phyloP scores from a whole-genome alignment of 2,797 vertebrate species.

The Zenarchopterus dispar region DNA sequence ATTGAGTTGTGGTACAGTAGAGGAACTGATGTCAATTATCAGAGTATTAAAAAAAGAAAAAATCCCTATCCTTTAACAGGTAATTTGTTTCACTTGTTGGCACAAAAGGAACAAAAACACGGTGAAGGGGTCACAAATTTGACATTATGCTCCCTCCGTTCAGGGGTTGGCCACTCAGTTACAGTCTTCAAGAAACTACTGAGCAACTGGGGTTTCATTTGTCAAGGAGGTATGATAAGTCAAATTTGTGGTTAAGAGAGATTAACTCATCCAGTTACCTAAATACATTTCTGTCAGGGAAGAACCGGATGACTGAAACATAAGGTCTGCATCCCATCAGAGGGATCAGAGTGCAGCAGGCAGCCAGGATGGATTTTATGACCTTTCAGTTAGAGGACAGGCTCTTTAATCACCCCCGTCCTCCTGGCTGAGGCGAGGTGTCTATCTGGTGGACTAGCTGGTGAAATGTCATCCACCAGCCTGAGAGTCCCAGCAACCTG shows the following conservation, averaged over 20 bases:
- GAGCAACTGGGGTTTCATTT: background rate
- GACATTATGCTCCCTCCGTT: background rate
- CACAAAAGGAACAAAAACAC: too few relatives aligned
- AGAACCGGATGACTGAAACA: conserved; percentile 24
- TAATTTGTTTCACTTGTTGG: too few relatives aligned
- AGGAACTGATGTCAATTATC: too few relatives aligned
- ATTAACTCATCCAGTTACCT: conserved; percentile 30
- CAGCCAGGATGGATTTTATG: conserved; percentile 45
- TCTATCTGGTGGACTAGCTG: conserved; percentile 52
- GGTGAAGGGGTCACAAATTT: background rate
- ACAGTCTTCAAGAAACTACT: too few relatives aligned
- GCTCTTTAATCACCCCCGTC: conserved; percentile 39
- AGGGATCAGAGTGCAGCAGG: conserved; percentile 33
- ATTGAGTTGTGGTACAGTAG: too few relatives aligned
- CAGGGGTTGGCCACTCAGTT: too few relatives aligned
- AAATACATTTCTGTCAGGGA: conserved; percentile 16
- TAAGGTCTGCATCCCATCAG: conserved; percentile 19
- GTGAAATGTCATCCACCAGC: conserved; percentile 39
- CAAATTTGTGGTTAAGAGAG: conserved; percentile 2
- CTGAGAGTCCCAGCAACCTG: conserved; percentile 23
- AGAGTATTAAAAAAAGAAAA: too few relatives aligned
- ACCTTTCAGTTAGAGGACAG: conserved; percentile 47
- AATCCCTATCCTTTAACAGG: too few relatives aligned
- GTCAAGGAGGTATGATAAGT: background rate
- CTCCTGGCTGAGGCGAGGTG: conserved; percentile 35